Evolutionary conservation across 1,140 invertebrate genomes (phyloP).

Genomic region (Notospermus geniculatus): DNA sequence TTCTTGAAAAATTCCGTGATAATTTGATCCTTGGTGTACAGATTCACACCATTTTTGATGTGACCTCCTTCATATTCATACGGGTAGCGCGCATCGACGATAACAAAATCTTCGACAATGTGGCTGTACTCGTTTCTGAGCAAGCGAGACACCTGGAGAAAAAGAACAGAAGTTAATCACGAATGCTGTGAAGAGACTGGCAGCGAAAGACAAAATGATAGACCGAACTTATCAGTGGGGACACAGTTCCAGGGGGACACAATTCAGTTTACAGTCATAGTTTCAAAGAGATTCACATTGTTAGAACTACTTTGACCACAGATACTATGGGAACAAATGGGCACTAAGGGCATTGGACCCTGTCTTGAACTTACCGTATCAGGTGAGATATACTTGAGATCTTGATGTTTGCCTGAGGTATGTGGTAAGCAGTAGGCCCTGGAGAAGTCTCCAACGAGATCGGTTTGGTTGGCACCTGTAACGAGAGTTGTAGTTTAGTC

Average conservation of each 20-base stretch:
- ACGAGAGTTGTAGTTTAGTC: no score
- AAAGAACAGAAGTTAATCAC: constrained; percentile 1
- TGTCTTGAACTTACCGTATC: constrained; percentile 71
- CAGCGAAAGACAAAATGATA: no score
- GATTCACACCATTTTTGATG: constrained; percentile 78
- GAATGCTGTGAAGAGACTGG: no score
- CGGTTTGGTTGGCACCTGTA: constrained; percentile 25
- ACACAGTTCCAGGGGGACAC: no score
- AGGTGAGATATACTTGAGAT: constrained; percentile 78
- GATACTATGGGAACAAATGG: no score
- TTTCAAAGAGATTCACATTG: no score
- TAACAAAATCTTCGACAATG: constrained; percentile 39
- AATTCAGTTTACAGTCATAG: no score
- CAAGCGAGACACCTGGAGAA: constrained; percentile 34
- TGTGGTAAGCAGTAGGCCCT: constrained; percentile 75
- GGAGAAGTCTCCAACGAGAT: constrained; percentile 11
- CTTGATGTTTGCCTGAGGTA: constrained; percentile 70
- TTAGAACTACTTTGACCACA: no score
- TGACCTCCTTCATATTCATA: constrained; percentile 98
- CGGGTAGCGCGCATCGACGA: constrained; percentile 76
- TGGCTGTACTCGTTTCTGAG: constrained; percentile 41
- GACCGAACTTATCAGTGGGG: no score
- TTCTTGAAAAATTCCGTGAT: constrained; percentile 64
- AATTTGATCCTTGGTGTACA: constrained; percentile 76
- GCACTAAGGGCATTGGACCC: no score